Percentiles rank a stretch among this genome's conserved stretches.
phyloP scores from a whole-genome alignment of 2,113 vertebrate genomes.

The Pycnonotus jocosus region DNA sequence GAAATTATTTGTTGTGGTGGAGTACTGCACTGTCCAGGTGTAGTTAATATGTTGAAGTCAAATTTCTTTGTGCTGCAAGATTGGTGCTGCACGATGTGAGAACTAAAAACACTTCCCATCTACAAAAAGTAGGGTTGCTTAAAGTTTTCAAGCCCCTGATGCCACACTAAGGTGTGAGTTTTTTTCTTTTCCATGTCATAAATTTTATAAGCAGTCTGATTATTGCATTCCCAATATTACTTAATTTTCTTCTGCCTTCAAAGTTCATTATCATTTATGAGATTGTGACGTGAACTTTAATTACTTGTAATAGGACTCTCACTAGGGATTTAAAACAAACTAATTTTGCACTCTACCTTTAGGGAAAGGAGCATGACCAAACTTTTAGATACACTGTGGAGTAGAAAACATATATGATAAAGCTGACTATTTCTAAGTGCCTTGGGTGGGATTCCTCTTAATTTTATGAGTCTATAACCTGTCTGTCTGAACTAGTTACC shows the following conservation, averaged over 20 bases:
- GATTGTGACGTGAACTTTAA: constrained; percentile 26
- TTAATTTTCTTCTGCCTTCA: constrained; percentile 28
- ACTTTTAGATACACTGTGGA: not conserved
- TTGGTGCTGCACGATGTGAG: not conserved
- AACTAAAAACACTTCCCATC: not conserved
- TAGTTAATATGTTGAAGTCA: not conserved
- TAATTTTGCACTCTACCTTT: constrained; percentile 17
- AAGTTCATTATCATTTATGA: constrained; percentile 46
- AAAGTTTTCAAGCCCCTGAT: not conserved
- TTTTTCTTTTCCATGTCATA: not conserved
- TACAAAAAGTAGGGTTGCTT: not conserved
- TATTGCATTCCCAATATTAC: constrained; percentile 12
- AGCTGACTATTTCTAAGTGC: not conserved
- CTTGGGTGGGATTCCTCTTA: not conserved
- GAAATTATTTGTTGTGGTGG: not conserved
- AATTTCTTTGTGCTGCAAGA: not conserved
- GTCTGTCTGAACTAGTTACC: not conserved
- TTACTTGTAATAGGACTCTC: constrained; percentile 24
- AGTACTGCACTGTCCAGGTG: not conserved
- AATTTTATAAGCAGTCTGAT: not conserved
- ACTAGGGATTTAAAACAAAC: constrained; percentile 41
- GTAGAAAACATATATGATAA: not conserved
- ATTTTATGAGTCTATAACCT: not conserved
- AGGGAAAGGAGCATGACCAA: constrained; percentile 24
- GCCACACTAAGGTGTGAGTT: rapidly evolving